Evolutionary conservation across 2,113 vertebrate species (phyloP), one percentile per base, ranked within the genome.

Genomic region (Peromyscus leucopus): DNA sequence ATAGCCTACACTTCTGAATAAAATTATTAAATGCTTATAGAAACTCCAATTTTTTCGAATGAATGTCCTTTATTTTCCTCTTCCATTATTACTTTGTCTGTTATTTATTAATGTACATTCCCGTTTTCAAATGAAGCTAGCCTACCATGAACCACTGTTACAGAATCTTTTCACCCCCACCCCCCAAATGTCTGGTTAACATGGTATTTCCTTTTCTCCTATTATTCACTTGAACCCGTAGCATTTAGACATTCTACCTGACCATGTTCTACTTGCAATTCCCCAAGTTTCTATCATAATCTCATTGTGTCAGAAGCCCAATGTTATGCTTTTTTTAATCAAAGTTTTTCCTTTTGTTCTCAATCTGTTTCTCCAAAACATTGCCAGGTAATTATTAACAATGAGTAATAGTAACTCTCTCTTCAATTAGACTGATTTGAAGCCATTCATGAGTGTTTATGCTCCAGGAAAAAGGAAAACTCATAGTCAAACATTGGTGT

Each of bases 21-120:
- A 78, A 92, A 83, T 92, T 82, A 93, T 36, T 85, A 79, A 87
- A 57, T 87, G 0, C 3, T 88, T 90, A 21, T 83, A 92, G 57
- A 51, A 96, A 79, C 46, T 84, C 55, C 21, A 28, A 28, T 51
- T 74, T 91, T 74, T 13, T 28, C 87, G 22, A 80, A 1, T 65
- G 15, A 4, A 84, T 76, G 65, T 16, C 1, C 0, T 74, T 90
- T 80, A 89, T 4, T 19, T 57, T 2, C 85, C 1, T 5, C 24
- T n/a, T 57, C 6, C 5, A 59, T 61, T 42, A n/a, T 82, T 57
- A 57, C 33, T 61, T 24, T 59, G 22, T 46, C 21, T 78, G 57
- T 61, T 31, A 46, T 46, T 67, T 46, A 46, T 85, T 28, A 28
- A 2, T 31, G 21, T 10, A n/a, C 12, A 72, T 51, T 71, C 46